Base-by-base conservation (phyloP, 2,888 invertebrate genomes). In the Ischnura elegans region DNA sequence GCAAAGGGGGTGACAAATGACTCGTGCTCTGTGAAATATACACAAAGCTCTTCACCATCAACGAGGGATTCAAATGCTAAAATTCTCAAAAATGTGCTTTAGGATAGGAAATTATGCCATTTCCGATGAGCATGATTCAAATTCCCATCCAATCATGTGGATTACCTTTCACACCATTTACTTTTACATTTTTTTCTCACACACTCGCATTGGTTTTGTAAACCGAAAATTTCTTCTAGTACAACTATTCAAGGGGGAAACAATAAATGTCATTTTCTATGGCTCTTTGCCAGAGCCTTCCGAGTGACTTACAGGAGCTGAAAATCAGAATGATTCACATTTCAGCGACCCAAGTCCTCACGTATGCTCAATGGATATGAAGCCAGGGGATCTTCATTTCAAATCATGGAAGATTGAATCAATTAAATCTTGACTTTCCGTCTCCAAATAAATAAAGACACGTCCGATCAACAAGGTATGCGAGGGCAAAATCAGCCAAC, bases 371-470 rank as follows among this genome's bases (percentile, higher is more conserved):
- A 55, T 8, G 6, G 25, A 36, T 29, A 55, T 36, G 61, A 5
- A 90, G 61, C 43, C 25, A 8, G 55, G 25, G 61, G 5, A 45
- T 90, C n/a, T 10, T n/a, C n/a, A 55, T 25, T 43, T 55, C 25
- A 25, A 19, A 16, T 42, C 21, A 51, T 13, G 51, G 51, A 25
- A n/a, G 86, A n/a, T 10, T 46, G 47, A n/a, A 36, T 94, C 87
- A 95, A 46, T 94, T 94, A 21, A 95, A 94, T 93, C 95, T 95
- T 46, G 96, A 96, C 95, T 97, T 97, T 86, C 98, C 98, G 96
- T 98, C 98, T 45, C 99, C 98, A 95, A 98, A 98, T 90, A 99
- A 96, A 97, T 98, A 98, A 95, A 98, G 97, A 96, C 98, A 99
- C 66, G 97, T 95, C 95, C 99, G 97, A 96, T 99, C 99, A 94